Evolutionary conservation across 2,113 vertebrate genomes (phyloP), one percentile per base, ranked within the genome.

Genomic region (Scopus umbretta): DNA sequence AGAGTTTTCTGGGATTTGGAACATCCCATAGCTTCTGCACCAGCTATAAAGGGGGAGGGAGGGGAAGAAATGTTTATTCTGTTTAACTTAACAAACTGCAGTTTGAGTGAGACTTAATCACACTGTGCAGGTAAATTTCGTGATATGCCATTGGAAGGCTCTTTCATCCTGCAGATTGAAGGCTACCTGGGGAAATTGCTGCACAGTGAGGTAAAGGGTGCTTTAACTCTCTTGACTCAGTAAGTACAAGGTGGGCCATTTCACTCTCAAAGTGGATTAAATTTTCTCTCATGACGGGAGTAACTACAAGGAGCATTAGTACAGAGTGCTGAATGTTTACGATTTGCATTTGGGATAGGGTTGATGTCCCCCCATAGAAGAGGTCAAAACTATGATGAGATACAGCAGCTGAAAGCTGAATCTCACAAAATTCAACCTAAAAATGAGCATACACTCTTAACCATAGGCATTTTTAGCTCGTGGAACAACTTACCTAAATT

Each of bases 151-250:
- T 86, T 84, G 89, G 80, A 66, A 94, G 20, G 22, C 29, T 94
- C 82, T 95, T 95, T 97, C 92, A 96, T 97, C 88, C 89, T 68
- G 13, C 88, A 96, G 91, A 96, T 95, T 91, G 96, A 96, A 96
- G 90, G 85, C 93, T 94, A 71, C 75, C 67, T 63, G 75, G 92
- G 88, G 75, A 94, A 96, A 85, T 32, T 95, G 88, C 80, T 94
- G 55, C 47, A 47, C 45, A 15, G 63, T 27, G 86, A 92, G 50
- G 67, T 47, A 94, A 88, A 92, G 71, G 45, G 38, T 70, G 79
- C 62, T 70, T 59, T 86, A 86, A 38, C 45, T 78, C 45, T 90
- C 38, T 81, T 80, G 72, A n/a, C 75, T 94, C 63, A 50, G 53
- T 43, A 55, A 86, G n/a, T 19, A 83, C 52, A 75, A 79, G 76